Percentiles rank a stretch among this genome's conserved stretches.
These are phyloP conservation scores for Dromiciops gliroides DNA, from an alignment of 2,113 vertebrate genomes.

Conservation along the genomic window DNA sequence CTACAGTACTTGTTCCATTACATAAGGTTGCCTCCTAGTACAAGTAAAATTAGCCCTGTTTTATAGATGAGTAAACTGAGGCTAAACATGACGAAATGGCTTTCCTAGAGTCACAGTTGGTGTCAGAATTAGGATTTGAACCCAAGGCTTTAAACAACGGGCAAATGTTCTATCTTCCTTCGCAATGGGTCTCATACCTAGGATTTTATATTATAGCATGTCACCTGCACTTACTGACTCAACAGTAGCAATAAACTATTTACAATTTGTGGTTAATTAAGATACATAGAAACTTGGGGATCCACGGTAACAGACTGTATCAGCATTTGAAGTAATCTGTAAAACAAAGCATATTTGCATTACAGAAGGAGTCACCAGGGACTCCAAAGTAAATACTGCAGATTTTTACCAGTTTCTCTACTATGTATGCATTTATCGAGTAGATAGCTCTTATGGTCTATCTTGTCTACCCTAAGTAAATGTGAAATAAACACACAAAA, in stretches of 20 bases:
- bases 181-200: not conserved
- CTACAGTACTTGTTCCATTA: not conserved
- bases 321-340: not conserved
- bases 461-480: constrained; percentile 23
- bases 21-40: not conserved
- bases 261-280: not conserved
- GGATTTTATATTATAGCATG: not conserved
- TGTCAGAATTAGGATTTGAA: not conserved
- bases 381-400: not conserved
- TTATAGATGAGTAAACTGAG: not conserved
- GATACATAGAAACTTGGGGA: not conserved
- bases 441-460: constrained; percentile 3
- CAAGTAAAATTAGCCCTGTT: not conserved
- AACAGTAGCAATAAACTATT: not conserved
- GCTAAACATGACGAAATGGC: not conserved
- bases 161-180: not conserved
- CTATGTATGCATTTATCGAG: not conserved
- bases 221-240: not conserved
- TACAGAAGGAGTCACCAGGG: not conserved
- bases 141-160: not conserved
- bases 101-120: not conserved
- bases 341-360: not conserved
- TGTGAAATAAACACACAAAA: constrained; percentile 6
- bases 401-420: constrained; percentile 15
- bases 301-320: not conserved